phyloP scores from a whole-genome alignment of 2,888 invertebrate genomes.

The Dioctria rufipes region DNA sequence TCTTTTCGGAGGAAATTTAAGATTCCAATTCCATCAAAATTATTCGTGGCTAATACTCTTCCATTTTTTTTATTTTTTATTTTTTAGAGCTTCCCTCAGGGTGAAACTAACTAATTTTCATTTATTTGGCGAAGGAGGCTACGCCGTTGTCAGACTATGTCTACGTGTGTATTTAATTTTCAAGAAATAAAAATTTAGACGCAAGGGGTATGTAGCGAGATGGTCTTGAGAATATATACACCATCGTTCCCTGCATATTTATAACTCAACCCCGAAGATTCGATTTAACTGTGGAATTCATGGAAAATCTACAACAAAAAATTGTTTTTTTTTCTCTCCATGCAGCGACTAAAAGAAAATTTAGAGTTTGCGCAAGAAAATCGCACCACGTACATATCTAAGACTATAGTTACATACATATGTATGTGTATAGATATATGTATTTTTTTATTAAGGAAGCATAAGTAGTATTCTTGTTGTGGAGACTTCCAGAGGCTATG shows the following conservation, averaged over 20 bases:
- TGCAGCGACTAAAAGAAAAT: slow-evolving; percentile 24
- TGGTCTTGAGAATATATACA: not conserved
- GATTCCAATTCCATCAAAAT: slow-evolving; percentile 35
- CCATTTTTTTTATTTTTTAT: not conserved
- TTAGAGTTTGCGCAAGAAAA: slow-evolving; percentile 51
- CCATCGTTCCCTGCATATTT: not conserved
- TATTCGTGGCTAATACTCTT: slow-evolving; percentile 28
- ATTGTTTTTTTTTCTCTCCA: not conserved
- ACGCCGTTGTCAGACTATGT: no score
- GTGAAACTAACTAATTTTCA: slow-evolving; percentile 32
- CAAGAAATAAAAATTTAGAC: slow-evolving; percentile 45
- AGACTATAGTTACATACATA: no score
- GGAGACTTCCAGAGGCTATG: no score
- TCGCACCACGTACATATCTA: slow-evolving; percentile 3
- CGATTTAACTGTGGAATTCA: slow-evolving; percentile 40
- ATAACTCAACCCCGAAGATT: slow-evolving; percentile 7
- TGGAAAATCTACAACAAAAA: slow-evolving; percentile 30
- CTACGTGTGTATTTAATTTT: slow-evolving; percentile 38
- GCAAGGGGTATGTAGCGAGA: not conserved
- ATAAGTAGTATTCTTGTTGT: no score
- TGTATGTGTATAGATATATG: no score
- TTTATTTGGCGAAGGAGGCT: no score
- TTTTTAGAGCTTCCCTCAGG: not conserved
- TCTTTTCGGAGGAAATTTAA: slow-evolving; percentile 28
- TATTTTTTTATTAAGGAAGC: no score